A percentile compares a stretch with the other conserved stretches of the same genome.
Conservation (phyloP, 2,113 vertebrate species). For the Peromyscus polionotus region DNA sequence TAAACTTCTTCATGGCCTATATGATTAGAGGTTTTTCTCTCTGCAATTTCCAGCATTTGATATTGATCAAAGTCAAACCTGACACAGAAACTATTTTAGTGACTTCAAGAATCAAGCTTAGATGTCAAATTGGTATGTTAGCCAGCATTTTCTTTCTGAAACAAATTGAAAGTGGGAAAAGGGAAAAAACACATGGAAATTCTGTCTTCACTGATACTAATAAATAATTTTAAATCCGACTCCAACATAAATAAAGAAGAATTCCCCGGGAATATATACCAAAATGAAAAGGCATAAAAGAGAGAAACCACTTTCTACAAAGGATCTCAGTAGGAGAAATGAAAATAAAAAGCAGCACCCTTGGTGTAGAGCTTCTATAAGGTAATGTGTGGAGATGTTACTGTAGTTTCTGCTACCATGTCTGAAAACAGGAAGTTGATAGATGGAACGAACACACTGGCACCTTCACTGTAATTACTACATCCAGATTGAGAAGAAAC, state of each 20-base stretch:
- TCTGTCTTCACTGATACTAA: neutral
- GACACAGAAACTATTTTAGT: neutral
- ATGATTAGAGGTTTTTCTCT: neutral
- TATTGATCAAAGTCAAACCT: neutral
- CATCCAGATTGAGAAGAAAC: neutral
- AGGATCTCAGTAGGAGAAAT: neutral
- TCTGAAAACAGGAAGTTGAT: neutral
- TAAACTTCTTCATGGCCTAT: neutral
- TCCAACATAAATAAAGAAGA: neutral
- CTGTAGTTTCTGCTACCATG: neutral
- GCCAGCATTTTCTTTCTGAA: neutral
- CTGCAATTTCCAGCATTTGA: neutral
- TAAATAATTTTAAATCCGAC: neutral
- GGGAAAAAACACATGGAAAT: neutral
- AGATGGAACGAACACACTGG: neutral
- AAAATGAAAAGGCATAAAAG: neutral
- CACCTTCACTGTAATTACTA: constrained; percentile 2
- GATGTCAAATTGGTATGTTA: neutral
- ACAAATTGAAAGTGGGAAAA: neutral
- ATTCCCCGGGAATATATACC: neutral
- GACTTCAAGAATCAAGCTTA: neutral
- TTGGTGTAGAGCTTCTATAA: neutral
- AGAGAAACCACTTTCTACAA: neutral
- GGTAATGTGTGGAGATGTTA: too few species aligned
- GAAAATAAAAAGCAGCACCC: neutral